Conservation (phyloP, 1,140 invertebrate species). For the Catajapyx aquilonaris region DNA sequence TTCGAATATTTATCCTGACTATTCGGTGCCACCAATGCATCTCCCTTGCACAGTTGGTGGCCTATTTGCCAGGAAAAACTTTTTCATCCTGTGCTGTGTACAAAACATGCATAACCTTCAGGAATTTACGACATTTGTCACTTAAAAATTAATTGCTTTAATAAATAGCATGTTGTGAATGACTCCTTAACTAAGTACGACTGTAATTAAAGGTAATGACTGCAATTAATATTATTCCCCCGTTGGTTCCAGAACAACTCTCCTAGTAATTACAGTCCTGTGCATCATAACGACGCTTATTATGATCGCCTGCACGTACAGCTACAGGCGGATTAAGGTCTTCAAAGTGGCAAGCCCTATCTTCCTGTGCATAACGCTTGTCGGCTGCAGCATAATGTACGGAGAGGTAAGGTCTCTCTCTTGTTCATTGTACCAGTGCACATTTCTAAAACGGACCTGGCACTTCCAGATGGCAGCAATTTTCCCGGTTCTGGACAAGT, state of each 20-base stretch:
- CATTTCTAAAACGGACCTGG: not conserved
- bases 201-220: too few species aligned
- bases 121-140: not conserved
- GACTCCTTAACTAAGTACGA: too few species aligned
- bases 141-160: constrained; percentile 3
- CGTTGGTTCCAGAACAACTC: constrained; percentile 38
- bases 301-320: constrained; percentile 53
- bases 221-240: constrained; percentile 7
- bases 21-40: too few species aligned
- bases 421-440: constrained; percentile 4
- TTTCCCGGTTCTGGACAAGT: constrained; percentile 58
- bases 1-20: too few species aligned
- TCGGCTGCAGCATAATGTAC: constrained; percentile 78
- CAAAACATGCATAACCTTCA: too few species aligned
- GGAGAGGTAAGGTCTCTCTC: constrained; percentile 39
- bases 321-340: constrained; percentile 59
- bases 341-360: constrained; percentile 78
- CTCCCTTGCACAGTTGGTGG: too few species aligned
- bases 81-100: too few species aligned
- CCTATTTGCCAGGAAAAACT: too few species aligned
- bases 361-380: constrained; percentile 64
- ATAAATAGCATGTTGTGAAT: constrained; percentile 3
- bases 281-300: constrained; percentile 52
- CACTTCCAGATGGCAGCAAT: constrained; percentile 63
- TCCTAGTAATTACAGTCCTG: constrained; percentile 55